Evolutionary conservation across 2,113 vertebrate genomes (phyloP).

Genomic region (Beaufortia kweichowensis): DNA sequence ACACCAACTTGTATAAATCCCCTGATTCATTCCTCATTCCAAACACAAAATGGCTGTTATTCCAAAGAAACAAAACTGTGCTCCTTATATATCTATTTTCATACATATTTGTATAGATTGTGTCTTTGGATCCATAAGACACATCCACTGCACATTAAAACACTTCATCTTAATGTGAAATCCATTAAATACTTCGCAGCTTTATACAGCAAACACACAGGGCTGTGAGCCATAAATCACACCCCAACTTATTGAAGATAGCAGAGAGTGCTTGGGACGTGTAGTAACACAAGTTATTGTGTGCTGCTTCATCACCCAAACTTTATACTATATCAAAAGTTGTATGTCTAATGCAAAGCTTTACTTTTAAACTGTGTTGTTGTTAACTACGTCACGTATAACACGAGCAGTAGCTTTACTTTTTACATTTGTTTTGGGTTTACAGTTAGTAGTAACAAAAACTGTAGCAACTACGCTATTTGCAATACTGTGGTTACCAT

Average conservation of each 20-base stretch:
- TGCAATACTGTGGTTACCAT: neutral
- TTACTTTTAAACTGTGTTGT: too few relatives aligned
- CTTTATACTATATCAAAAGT: neutral
- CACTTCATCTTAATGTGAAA: neutral
- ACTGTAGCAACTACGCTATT: neutral
- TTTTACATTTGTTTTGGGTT: neutral
- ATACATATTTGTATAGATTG: too few relatives aligned
- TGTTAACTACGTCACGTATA: too few relatives aligned
- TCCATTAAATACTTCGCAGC: neutral
- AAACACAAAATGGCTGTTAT: conserved; percentile 1
- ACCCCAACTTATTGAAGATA: neutral
- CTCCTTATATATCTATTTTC: too few relatives aligned
- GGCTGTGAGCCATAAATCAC: neutral
- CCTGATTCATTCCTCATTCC: neutral
- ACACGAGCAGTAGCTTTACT: too few relatives aligned
- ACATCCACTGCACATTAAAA: neutral
- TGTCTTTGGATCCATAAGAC: neutral
- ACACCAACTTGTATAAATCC: neutral
- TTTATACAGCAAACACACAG: neutral
- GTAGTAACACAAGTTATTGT: too few relatives aligned
- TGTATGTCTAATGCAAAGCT: neutral
- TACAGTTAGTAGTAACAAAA: neutral
- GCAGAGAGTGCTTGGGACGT: neutral
- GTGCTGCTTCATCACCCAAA: neutral
- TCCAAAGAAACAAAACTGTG: neutral